Conservation (phyloP, 2,888 invertebrate species). For the Rosalia funebris region DNA sequence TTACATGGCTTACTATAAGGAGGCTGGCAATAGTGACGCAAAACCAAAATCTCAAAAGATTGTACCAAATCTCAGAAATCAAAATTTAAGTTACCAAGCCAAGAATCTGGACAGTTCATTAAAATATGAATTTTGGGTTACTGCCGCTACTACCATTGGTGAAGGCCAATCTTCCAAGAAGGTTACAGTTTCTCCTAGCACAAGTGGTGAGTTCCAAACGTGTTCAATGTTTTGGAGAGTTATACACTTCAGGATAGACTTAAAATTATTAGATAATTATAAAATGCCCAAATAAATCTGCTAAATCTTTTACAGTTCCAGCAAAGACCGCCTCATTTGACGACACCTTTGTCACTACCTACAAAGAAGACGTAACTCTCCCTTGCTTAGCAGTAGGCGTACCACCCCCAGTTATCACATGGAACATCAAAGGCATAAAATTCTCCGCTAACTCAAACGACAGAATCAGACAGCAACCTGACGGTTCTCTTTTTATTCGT, state of each 20-base stretch:
- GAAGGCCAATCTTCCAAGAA: conserved; percentile 92
- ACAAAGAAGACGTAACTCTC: conserved; percentile 90
- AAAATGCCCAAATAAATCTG: no score
- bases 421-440: conserved; percentile 86
- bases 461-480: conserved; percentile 84
- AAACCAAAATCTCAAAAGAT: conserved; percentile 81
- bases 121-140: conserved; percentile 94
- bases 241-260: no score
- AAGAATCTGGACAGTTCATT: conserved; percentile 82
- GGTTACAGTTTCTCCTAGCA: conserved; percentile 84
- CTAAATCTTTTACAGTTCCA: conserved; percentile 77
- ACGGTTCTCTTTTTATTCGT: conserved; percentile 91
- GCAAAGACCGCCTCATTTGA: conserved; percentile 96
- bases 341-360: conserved; percentile 90
- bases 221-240: no score
- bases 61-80: conserved; percentile 76
- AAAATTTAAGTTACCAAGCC: conserved; percentile 83
- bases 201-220: conserved; percentile 74
- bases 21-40: conserved; percentile 63
- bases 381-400: conserved; percentile 93
- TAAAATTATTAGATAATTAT: no score
- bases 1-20: conserved; percentile 87
- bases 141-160: conserved; percentile 92
- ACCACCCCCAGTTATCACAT: conserved; percentile 87
- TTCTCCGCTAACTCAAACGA: conserved; percentile 84